Conservation (phyloP, 2,797 vertebrate species). For the Sylvilagus floridanus region DNA sequence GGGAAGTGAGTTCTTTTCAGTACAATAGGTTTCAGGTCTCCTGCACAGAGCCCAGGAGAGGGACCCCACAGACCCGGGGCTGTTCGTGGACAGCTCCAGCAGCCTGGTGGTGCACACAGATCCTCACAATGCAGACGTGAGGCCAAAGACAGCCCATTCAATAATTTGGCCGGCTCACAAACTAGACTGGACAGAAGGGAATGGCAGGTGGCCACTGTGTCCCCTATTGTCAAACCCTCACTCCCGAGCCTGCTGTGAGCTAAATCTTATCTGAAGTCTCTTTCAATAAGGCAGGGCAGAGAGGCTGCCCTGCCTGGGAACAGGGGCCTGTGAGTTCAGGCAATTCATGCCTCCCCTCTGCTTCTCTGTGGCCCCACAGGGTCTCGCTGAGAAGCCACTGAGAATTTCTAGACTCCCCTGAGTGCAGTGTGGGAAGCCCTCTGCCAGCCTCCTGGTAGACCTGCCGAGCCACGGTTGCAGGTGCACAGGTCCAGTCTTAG, state of each 20-base stretch:
- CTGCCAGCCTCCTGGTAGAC: background rate
- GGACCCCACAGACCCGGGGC: background rate
- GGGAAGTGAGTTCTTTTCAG: background rate
- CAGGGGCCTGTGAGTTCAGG: no score
- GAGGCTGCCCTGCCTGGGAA: fast-evolving
- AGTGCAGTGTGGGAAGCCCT: background rate
- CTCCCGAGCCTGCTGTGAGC: background rate
- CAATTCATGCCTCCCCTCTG: background rate
- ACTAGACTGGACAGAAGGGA: fast-evolving
- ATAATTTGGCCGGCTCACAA: background rate
- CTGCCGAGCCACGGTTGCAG: background rate
- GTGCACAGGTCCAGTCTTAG: background rate
- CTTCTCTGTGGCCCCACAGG: background rate
- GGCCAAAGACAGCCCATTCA: background rate
- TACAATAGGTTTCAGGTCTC: background rate
- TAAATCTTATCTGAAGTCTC: background rate
- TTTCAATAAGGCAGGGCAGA: background rate
- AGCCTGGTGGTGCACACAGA: background rate
- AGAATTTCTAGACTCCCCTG: background rate
- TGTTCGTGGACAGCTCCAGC: background rate
- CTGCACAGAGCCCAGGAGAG: background rate
- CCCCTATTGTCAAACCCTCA: background rate
- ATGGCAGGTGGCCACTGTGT: background rate
- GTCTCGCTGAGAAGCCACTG: background rate
- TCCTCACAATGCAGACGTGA: background rate